These are phyloP conservation scores for Epistrophe grossulariae DNA, from an alignment of 2,888 invertebrate genomes.

Conservation along the genomic window DNA sequence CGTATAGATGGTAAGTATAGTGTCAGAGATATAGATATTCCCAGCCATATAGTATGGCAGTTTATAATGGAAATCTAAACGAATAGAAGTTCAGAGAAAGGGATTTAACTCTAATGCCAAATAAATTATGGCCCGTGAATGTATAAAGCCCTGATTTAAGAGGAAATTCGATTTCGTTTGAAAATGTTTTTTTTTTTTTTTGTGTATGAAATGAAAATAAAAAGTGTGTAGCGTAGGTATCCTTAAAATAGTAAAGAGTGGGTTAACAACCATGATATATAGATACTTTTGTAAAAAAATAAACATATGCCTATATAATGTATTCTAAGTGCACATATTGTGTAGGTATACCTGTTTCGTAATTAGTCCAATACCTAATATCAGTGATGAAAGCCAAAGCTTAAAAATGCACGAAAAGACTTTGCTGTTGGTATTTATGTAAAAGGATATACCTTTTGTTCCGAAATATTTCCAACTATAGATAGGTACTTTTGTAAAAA, in stretches of 20 bases:
- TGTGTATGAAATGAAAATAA: neutral
- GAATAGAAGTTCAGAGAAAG: slow-evolving; percentile 69
- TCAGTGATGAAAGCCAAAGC: too few species aligned
- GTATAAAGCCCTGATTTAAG: slow-evolving; percentile 75
- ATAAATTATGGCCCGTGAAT: slow-evolving; percentile 79
- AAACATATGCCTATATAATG: too few species aligned
- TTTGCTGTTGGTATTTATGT: too few species aligned
- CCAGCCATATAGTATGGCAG: slow-evolving; percentile 19
- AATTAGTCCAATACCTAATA: too few species aligned
- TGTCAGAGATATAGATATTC: neutral
- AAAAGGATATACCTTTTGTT: too few species aligned
- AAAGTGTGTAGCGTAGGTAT: neutral
- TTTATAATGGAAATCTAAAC: slow-evolving; percentile 62
- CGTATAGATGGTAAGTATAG: neutral
- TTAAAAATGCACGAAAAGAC: too few species aligned
- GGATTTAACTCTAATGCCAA: slow-evolving; percentile 78
- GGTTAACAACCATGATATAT: neutral
- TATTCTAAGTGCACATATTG: too few species aligned
- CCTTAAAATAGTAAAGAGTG: neutral
- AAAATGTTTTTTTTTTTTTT: slow-evolving; percentile 5
- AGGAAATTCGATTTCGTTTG: slow-evolving; percentile 77
- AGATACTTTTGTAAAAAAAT: too few species aligned
- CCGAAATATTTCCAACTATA: too few species aligned
- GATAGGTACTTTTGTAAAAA: too few species aligned
- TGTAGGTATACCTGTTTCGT: too few species aligned